Base-by-base conservation (phyloP, 2,797 vertebrate species). In the Lagocephalus sceleratus region DNA sequence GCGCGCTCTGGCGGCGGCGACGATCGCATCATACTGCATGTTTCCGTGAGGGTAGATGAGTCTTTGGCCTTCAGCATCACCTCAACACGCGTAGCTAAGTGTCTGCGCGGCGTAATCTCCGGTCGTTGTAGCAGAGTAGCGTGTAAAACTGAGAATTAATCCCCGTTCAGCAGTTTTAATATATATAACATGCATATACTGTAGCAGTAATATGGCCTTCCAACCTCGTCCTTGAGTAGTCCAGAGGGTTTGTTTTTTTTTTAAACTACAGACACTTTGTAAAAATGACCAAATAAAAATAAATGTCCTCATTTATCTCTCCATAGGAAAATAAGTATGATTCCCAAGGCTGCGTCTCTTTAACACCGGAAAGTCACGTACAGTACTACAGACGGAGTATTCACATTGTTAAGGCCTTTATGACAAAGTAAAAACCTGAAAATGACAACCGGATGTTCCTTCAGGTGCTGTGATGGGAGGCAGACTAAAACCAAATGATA, bases 241-340 rank as follows among this genome's bases (percentile, higher is more conserved):
- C 75, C 76, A 81, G 81, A 84, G 57, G 85, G 88, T 87, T 81
- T 87, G 87, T 79, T 87, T 86, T 75, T 79, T 69, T 71, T 78
- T 78, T 62, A 45, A 77, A 82, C 76, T 67, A 67, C 84, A 73
- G 75, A 80, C 69, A 84, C 73, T 63, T 86, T 87, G 84, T 85
- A 86, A 88, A 90, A 88, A 90, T 84, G 85, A 87, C 81, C 85
- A 88, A 89, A 89, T 74, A 87, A 90, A 89, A 88, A 88, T 87
- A 89, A 87, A 82, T 86, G 81, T 86, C 81, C 82, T 80, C 76
- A 76, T 89, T 88, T 77, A 82, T 87, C 84, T 87, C 80, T 87
- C 85, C 69, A 86, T 90, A 89, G 77, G 88, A 89, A 90, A 88
- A 89, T 90, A 88, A 89, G 75, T 75, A 83, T 84, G 81, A 86